A percentile compares a stretch with the other conserved stretches of the same genome.
phyloP scores from a whole-genome alignment of 2,113 vertebrate species.

The Pomatostomus ruficeps region DNA sequence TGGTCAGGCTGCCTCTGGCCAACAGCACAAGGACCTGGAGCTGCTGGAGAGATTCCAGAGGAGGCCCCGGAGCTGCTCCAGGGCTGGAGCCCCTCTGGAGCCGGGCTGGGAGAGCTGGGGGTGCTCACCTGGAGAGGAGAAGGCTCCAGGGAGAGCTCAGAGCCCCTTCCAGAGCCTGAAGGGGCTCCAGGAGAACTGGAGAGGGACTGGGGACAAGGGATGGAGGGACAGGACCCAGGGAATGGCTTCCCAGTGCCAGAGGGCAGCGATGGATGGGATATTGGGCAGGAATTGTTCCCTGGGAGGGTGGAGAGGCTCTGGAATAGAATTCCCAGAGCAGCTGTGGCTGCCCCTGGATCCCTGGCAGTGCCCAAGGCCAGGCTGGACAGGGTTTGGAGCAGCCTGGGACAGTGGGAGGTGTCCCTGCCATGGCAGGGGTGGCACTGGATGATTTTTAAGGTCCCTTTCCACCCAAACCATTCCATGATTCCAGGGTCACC shows the following conservation, averaged over 20 bases:
- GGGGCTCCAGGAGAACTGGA: background rate
- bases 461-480: background rate
- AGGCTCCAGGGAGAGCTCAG: background rate
- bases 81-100: background rate
- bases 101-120: background rate
- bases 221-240: background rate
- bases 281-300: background rate
- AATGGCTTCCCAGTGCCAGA: background rate
- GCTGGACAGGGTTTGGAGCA: background rate
- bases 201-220: background rate
- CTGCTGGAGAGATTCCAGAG: background rate
- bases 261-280: background rate
- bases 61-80: background rate
- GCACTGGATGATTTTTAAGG: rapidly evolving
- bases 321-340: background rate
- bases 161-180: background rate
- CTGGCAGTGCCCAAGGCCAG: background rate
- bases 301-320: background rate
- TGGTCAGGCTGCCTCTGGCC: too few species aligned
- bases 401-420: background rate
- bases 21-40: background rate
- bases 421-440: background rate
- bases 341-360: background rate
- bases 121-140: background rate
- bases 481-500: background rate